These are phyloP conservation scores for Meloidogyne chitwoodi DNA, from an alignment of 1,140 invertebrate species.

Conservation along the genomic window DNA sequence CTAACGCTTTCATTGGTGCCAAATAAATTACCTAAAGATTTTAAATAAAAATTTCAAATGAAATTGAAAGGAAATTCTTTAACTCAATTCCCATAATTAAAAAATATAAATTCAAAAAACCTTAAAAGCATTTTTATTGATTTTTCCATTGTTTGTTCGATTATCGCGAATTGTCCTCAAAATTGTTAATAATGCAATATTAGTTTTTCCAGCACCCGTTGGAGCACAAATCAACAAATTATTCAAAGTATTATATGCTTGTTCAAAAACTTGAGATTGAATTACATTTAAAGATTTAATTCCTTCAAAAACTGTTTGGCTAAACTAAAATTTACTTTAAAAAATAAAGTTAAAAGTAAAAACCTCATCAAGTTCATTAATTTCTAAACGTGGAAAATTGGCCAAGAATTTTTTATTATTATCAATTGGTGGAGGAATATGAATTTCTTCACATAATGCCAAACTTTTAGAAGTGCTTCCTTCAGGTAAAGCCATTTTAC, in stretches of 20 bases:
- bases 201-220: conserved; percentile 92
- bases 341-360: conserved; percentile 14
- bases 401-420: conserved; percentile 13
- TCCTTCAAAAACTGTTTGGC: conserved; percentile 78
- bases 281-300: conserved; percentile 84
- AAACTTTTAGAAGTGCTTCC: conserved; percentile 59
- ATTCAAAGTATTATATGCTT: conserved; percentile 91
- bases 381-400: conserved; percentile 66
- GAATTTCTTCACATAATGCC: conserved; percentile 67
- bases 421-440: conserved; percentile 67
- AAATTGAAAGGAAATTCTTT: conserved; percentile 11
- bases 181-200: conserved; percentile 88
- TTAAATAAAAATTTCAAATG: not conserved
- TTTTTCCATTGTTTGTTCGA: conserved; percentile 64
- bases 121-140: conserved; percentile 80
- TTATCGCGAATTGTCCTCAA: conserved; percentile 83
- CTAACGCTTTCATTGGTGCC: conserved; percentile 97
- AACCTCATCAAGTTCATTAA: conserved; percentile 49
- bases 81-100: too few species aligned
- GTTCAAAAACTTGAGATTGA: conserved; percentile 88
- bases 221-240: conserved; percentile 93
- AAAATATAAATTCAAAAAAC: not conserved
- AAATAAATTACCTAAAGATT: conserved; percentile 69
- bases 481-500: conserved; percentile 72
- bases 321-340: conserved; percentile 66